Conservation (phyloP, 1,140 invertebrate species). For the Lepidostoma basale region DNA sequence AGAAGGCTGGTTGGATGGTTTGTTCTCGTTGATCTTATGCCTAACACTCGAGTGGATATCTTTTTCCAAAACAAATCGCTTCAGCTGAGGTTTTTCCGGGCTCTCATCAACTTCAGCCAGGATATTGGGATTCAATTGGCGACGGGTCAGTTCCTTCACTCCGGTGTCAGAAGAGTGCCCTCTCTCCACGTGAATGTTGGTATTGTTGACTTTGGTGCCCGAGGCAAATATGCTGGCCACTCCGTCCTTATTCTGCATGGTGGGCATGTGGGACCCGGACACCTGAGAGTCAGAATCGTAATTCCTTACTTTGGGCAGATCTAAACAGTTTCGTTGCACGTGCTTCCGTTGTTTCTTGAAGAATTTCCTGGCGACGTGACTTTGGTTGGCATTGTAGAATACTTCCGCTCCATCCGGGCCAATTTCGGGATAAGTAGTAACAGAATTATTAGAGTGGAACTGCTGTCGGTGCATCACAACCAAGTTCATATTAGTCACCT, state of each 20-base stretch:
- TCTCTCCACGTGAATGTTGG: slow-evolving; percentile 74
- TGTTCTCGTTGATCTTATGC: slow-evolving; percentile 46
- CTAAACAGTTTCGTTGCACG: slow-evolving; percentile 77
- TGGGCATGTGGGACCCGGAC: slow-evolving; percentile 57
- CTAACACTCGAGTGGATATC: slow-evolving; percentile 48
- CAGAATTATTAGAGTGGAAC: slow-evolving; percentile 71
- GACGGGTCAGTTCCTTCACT: slow-evolving; percentile 54
- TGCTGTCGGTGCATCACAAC: slow-evolving; percentile 72
- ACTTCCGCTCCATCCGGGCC: slow-evolving; percentile 69
- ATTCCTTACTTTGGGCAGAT: slow-evolving; percentile 67
- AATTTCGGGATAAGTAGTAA: slow-evolving; percentile 70
- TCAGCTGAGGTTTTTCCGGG: slow-evolving; percentile 56
- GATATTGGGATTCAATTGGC: slow-evolving; percentile 65
- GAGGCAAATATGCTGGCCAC: slow-evolving; percentile 70
- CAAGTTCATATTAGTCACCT: slow-evolving; percentile 66
- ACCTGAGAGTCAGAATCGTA: slow-evolving; percentile 68
- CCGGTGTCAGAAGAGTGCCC: slow-evolving; percentile 58
- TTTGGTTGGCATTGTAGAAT: slow-evolving; percentile 93
- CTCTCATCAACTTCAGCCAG: slow-evolving; percentile 63
- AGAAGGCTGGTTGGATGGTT: slow-evolving; percentile 47
- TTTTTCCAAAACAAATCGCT: slow-evolving; percentile 51
- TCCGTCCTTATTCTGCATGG: slow-evolving; percentile 62
- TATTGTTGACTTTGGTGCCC: slow-evolving; percentile 77
- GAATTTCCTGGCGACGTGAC: slow-evolving; percentile 88
- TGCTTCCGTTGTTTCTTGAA: slow-evolving; percentile 86